phyloP scores from a whole-genome alignment of 2,113 vertebrate species.

The Pollachius pollachius region DNA sequence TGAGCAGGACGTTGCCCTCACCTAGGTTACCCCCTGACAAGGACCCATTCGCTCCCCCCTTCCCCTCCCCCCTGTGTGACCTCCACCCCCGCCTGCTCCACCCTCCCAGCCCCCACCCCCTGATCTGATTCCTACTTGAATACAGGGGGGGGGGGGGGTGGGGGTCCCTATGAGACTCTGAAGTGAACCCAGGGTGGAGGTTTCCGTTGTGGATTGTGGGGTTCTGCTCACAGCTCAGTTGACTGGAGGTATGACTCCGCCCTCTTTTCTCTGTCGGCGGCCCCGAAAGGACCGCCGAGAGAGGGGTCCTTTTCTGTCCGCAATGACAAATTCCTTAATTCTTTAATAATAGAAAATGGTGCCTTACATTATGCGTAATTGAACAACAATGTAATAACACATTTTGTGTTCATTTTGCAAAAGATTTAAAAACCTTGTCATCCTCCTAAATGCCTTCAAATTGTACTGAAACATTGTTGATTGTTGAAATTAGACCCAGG shows the following conservation, averaged over 20 bases:
- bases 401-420: background rate
- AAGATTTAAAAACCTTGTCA: conserved; percentile 11
- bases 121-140: conserved; percentile 14
- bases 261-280: conserved; percentile 40
- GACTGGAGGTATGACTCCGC: conserved; percentile 59
- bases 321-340: no score
- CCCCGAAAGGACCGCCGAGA: conserved; percentile 65
- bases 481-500: conserved; percentile 16
- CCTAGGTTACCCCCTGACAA: conserved; percentile 25
- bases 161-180: conserved; percentile 22
- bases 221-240: background rate
- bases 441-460: background rate
- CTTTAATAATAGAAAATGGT: conserved; percentile 2
- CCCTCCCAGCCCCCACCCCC: background rate
- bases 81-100: conserved; percentile 11
- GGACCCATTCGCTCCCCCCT: conserved; percentile 31
- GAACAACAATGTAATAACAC: background rate
- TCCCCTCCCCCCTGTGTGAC: conserved; percentile 40
- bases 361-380: background rate
- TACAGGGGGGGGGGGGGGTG: conserved; percentile 20
- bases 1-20: conserved; percentile 20
- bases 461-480: background rate
- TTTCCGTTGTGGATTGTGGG: no score
- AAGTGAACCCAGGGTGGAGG: background rate
- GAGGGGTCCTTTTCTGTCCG: no score